These are phyloP conservation scores for Agrenia bidenticulata DNA, from an alignment of 2,888 invertebrate genomes.

Conservation along the genomic window DNA sequence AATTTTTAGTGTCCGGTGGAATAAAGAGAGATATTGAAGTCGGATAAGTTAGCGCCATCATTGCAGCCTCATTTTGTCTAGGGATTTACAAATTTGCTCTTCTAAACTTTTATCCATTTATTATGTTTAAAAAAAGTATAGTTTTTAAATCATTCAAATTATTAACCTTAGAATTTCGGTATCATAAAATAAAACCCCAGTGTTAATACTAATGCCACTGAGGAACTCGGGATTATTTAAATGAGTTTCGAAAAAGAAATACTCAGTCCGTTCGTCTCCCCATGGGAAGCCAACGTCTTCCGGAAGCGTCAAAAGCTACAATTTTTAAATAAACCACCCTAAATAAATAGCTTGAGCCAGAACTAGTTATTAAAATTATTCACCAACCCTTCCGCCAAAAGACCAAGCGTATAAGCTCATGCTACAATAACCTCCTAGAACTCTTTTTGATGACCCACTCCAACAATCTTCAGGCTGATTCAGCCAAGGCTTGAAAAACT, in stretches of 20 bases:
- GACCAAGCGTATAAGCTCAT: too few relatives aligned
- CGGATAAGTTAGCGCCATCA: conserved; percentile 69
- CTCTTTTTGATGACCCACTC: too few relatives aligned
- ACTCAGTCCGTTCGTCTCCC: conserved; percentile 67
- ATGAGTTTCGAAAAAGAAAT: conserved; percentile 88
- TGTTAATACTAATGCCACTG: conserved; percentile 36
- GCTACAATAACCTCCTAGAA: too few relatives aligned
- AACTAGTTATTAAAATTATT: too few relatives aligned
- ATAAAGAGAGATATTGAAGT: conserved; percentile 74
- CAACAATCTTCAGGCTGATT: not conserved
- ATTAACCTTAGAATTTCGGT: too few relatives aligned
- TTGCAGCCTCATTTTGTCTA: conserved; percentile 76
- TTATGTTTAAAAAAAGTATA: too few relatives aligned
- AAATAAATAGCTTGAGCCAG: too few relatives aligned
- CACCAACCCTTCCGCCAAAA: conserved; percentile 58
- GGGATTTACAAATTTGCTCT: too few relatives aligned
- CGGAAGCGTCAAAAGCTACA: conserved; percentile 63
- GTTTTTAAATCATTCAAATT: too few relatives aligned
- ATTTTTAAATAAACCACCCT: too few relatives aligned
- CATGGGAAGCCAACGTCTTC: conserved; percentile 77
- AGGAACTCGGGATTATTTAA: conserved; percentile 70
- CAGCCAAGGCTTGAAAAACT: conserved; percentile 11
- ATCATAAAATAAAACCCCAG: conserved; percentile 25
- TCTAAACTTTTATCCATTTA: too few relatives aligned
- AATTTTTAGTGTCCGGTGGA: not conserved